phyloP scores from a whole-genome alignment of 2,888 invertebrate genomes.

The Tipula lateralis region DNA sequence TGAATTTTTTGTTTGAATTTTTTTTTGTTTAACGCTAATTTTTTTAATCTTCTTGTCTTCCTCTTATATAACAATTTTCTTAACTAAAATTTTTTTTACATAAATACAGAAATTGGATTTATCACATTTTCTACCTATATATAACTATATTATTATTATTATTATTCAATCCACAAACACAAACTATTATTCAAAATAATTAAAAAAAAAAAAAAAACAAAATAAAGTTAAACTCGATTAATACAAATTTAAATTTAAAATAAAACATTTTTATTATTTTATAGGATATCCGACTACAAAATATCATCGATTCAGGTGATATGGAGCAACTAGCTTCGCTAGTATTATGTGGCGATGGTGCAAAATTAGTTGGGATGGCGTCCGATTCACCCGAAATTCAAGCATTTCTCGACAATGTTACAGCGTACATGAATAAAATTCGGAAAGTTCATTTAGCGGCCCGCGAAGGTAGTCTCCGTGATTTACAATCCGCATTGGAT shows the following conservation, averaged over 20 bases:
- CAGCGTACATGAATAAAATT: conserved; percentile 85
- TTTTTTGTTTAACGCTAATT: conserved; percentile 20
- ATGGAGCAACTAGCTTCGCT: conserved; percentile 86
- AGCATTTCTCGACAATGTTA: conserved; percentile 81
- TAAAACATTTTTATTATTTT: background rate
- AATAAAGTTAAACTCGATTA: background rate
- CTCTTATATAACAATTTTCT: background rate
- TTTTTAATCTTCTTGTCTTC: background rate
- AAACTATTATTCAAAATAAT: background rate
- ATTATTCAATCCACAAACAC: background rate
- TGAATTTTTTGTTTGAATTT: conserved; percentile 24
- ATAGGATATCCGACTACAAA: conserved; percentile 61
- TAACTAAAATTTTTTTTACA: background rate
- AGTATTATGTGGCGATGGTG: conserved; percentile 83
- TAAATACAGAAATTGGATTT: conserved; percentile 20
- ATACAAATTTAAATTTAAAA: background rate
- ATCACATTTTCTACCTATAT: background rate
- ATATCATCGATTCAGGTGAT: conserved; percentile 67
- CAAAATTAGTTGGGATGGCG: conserved; percentile 64
- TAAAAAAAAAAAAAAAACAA: background rate
- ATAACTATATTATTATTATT: background rate
- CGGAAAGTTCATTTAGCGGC: conserved; percentile 82
- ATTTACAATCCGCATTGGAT: conserved; percentile 79
- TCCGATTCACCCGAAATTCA: conserved; percentile 74
- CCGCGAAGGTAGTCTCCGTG: conserved; percentile 74